A percentile compares a stretch with the other conserved stretches of the same genome.
Evolutionary conservation across 2,888 invertebrate species (phyloP).

Genomic region (Acanthococcus lagerstroemiae): DNA sequence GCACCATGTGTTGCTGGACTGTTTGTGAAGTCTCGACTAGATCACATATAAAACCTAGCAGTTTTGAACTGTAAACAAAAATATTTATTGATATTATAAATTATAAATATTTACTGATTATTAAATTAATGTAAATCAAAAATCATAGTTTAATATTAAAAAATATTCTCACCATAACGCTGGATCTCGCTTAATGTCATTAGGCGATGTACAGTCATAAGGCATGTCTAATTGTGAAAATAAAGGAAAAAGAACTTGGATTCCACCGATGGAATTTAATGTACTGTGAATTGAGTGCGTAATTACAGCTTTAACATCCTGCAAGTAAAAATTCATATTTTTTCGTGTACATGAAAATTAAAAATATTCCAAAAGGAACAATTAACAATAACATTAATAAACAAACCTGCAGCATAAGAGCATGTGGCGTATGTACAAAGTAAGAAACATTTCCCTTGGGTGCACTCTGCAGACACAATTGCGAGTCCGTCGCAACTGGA

Average conservation of each 20-base stretch:
- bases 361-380: no score
- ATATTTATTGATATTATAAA: background rate
- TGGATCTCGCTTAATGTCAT: conserved; percentile 68
- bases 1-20: conserved; percentile 98
- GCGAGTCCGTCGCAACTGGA: conserved; percentile 98
- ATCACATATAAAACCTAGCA: conserved; percentile 94
- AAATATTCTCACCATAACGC: conserved; percentile 63
- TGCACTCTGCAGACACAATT: conserved; percentile 94
- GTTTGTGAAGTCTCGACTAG: conserved; percentile 93
- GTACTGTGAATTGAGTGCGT: conserved; percentile 99
- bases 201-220: conserved; percentile 59
- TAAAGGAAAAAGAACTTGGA: conserved; percentile 93
- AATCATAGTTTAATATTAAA: background rate
- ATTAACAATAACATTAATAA: no score
- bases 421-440: conserved; percentile 99
- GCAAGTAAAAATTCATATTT: conserved; percentile 41
- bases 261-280: conserved; percentile 96
- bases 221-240: conserved; percentile 95
- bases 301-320: conserved; percentile 98
- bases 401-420: conserved; percentile 96
- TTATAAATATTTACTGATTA: no score
- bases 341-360: no score
- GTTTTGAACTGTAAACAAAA: conserved; percentile 63
- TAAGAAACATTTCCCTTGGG: conserved; percentile 95
- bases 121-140: background rate